Conservation (phyloP, 2,888 invertebrate species). For the Macaria notata region DNA sequence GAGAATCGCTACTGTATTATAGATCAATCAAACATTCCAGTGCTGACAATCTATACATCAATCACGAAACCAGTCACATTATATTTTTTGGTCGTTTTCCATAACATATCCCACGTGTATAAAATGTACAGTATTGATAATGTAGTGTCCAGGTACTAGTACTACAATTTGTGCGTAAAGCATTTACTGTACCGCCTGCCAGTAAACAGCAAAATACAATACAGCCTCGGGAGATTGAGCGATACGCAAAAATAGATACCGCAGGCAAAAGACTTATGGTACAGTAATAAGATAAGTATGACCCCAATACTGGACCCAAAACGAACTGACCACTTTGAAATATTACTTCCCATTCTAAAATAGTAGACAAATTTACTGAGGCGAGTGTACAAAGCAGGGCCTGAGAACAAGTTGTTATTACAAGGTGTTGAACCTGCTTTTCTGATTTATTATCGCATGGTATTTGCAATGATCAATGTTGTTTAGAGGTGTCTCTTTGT, state of each 20-base stretch:
- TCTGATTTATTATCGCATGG: slow-evolving; percentile 67
- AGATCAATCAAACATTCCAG: background rate
- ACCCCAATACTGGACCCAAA: slow-evolving; percentile 57
- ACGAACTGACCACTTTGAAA: slow-evolving; percentile 55
- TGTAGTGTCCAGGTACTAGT: too few relatives aligned
- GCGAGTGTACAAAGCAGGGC: slow-evolving; percentile 51
- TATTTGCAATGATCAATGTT: slow-evolving; percentile 69
- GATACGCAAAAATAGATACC: slow-evolving; percentile 50
- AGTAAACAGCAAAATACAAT: slow-evolving; percentile 32
- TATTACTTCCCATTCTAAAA: slow-evolving; percentile 58
- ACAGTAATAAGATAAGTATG: slow-evolving; percentile 58
- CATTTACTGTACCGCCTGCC: background rate
- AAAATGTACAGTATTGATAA: too few relatives aligned
- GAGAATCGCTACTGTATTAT: background rate
- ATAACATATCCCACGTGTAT: too few relatives aligned
- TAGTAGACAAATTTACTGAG: slow-evolving; percentile 58
- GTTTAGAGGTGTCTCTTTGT: slow-evolving; percentile 61
- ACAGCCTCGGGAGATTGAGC: slow-evolving; percentile 39
- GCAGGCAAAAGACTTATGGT: slow-evolving; percentile 47
- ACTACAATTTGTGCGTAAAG: too few relatives aligned
- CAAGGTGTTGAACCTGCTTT: slow-evolving; percentile 73
- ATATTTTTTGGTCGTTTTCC: too few relatives aligned
- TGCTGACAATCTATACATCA: too few relatives aligned
- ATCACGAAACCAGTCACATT: too few relatives aligned
- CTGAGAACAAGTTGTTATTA: slow-evolving; percentile 67